Conservation (phyloP, 1,140 invertebrate species). For the Glomeris maerens region DNA sequence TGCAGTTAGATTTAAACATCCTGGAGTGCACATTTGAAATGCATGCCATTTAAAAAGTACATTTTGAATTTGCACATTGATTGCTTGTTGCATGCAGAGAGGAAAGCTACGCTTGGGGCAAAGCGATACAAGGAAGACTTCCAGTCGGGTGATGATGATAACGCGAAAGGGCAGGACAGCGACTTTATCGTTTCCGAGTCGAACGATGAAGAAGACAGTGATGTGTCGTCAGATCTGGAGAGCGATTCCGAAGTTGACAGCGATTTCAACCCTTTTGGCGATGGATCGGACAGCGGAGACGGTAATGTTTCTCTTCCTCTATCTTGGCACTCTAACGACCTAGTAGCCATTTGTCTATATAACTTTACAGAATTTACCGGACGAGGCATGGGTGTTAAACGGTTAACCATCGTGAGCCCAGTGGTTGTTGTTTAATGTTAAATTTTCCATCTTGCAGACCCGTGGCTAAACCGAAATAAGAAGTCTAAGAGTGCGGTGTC, state of each 20-base stretch:
- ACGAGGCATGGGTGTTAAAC: too few relatives aligned
- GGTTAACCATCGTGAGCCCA: too few relatives aligned
- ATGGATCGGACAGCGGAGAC: conserved; percentile 62
- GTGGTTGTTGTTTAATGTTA: conserved; percentile 3
- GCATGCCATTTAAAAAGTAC: too few relatives aligned
- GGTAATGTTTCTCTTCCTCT: conserved; percentile 28
- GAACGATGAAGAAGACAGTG: conserved; percentile 19
- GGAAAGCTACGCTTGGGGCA: conserved; percentile 3
- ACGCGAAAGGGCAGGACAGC: conserved; percentile 6
- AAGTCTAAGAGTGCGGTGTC: conserved; percentile 55
- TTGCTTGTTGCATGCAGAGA: neutral
- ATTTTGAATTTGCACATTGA: too few relatives aligned
- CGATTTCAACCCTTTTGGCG: conserved; percentile 79
- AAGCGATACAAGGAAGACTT: conserved; percentile 23
- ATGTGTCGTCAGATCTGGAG: neutral
- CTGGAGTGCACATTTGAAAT: too few relatives aligned
- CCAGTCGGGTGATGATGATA: conserved; percentile 21
- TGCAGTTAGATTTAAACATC: too few relatives aligned
- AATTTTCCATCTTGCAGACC: conserved; percentile 40
- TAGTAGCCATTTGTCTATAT: conserved; percentile 15
- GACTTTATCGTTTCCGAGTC: conserved; percentile 14
- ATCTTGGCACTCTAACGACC: conserved; percentile 1
- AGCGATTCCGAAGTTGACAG: conserved; percentile 47
- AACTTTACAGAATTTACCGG: too few relatives aligned
- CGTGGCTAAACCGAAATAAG: conserved; percentile 62